Percentiles rank a stretch among this genome's conserved stretches.
These are phyloP conservation scores for Macrophya alboannulata DNA, from an alignment of 2,888 invertebrate species.

Conservation along the genomic window DNA sequence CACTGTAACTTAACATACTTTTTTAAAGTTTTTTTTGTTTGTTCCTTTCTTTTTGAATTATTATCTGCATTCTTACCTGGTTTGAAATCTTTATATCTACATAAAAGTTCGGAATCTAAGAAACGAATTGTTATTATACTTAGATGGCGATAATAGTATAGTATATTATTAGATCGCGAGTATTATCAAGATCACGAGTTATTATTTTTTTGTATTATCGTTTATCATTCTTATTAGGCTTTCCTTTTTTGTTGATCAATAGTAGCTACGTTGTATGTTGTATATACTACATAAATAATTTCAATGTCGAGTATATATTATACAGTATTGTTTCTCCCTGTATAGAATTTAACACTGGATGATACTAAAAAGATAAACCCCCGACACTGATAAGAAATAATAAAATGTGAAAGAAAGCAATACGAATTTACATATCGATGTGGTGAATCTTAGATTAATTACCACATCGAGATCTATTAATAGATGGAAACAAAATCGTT, in stretches of 20 bases:
- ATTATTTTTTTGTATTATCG: background rate
- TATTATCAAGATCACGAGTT: too few species aligned
- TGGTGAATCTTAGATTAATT: background rate
- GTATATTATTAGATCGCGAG: conserved; percentile 2
- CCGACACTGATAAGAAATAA: background rate
- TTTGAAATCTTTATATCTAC: conserved; percentile 28
- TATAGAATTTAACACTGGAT: background rate
- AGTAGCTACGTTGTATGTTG: conserved; percentile 7
- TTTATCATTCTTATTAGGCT: background rate
- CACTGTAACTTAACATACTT: too few species aligned
- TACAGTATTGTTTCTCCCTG: background rate
- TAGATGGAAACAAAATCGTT: too few species aligned
- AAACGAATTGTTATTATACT: background rate
- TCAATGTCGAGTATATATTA: background rate
- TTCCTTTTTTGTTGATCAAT: background rate
- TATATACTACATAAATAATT: background rate
- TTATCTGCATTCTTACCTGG: conserved; percentile 32
- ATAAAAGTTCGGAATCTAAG: conserved; percentile 14
- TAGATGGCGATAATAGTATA: background rate
- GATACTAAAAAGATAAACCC: too few species aligned
- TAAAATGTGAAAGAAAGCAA: background rate
- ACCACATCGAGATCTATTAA: too few species aligned
- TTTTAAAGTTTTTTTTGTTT: background rate
- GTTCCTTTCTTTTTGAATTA: background rate
- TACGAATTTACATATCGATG: background rate